These are phyloP conservation scores for Phania funesta DNA, from an alignment of 2,888 invertebrate genomes.

Conservation along the genomic window DNA sequence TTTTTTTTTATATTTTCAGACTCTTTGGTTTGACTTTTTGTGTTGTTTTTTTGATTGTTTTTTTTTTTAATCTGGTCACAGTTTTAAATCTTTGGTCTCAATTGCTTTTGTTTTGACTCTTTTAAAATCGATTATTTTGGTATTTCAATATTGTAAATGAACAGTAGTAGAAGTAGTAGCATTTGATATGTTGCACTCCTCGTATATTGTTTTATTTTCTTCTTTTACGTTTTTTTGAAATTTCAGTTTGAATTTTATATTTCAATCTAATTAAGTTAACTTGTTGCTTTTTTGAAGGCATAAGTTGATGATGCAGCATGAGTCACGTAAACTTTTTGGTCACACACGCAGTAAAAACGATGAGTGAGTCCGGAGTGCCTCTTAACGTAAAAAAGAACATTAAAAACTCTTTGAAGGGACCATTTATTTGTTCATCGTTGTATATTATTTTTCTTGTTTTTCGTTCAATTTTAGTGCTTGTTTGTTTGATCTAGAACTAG, in stretches of 20 bases:
- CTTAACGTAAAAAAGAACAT: neutral
- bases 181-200: too few species aligned
- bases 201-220: slow-evolving; percentile 46
- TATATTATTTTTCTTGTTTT: slow-evolving; percentile 15
- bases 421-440: slow-evolving; percentile 48
- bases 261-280: slow-evolving; percentile 64
- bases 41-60: slow-evolving; percentile 12
- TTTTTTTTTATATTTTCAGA: slow-evolving; percentile 62
- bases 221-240: slow-evolving; percentile 59
- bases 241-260: slow-evolving; percentile 64
- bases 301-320: slow-evolving; percentile 62
- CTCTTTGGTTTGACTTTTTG: slow-evolving; percentile 61
- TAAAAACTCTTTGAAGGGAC: slow-evolving; percentile 53
- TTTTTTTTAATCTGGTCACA: too few species aligned
- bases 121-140: neutral
- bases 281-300: slow-evolving; percentile 59
- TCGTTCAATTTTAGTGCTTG: neutral
- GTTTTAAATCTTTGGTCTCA: slow-evolving; percentile 54
- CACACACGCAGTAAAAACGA: slow-evolving; percentile 53
- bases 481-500: slow-evolving; percentile 65
- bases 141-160: too few species aligned
- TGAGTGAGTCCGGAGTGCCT: slow-evolving; percentile 35
- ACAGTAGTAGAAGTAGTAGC: too few species aligned
- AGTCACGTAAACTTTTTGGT: slow-evolving; percentile 59
- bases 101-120: slow-evolving; percentile 24